phyloP scores from a whole-genome alignment of 2,113 vertebrate species.

The Motacilla tschutschensis region DNA sequence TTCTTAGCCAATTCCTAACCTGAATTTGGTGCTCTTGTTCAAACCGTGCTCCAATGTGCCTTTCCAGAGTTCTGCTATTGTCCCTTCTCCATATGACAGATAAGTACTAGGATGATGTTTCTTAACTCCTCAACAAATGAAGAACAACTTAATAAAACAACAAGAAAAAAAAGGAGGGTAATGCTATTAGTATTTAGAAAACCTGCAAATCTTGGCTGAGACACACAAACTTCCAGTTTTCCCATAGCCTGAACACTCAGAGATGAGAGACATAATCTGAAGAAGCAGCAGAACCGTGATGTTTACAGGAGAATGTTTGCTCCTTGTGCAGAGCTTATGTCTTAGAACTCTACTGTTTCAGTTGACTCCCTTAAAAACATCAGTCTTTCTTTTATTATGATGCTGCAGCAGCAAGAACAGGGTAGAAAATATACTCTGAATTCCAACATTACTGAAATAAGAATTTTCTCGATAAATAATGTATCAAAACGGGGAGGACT shows the following conservation, averaged over 20 bases:
- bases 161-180: neutral
- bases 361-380: neutral
- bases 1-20: neutral
- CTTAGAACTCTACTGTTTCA: neutral
- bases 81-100: neutral
- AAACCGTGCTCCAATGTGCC: neutral
- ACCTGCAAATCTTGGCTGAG: neutral
- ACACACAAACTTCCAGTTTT: neutral
- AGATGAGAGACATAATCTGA: neutral
- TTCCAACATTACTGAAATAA: slow-evolving; percentile 21
- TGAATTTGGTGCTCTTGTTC: neutral
- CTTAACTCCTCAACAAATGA: neutral
- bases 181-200: neutral
- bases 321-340: neutral
- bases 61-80: neutral
- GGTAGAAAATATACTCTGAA: neutral
- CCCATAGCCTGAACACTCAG: neutral
- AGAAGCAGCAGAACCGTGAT: neutral
- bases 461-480: slow-evolving; percentile 50
- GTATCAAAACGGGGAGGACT: neutral
- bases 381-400: neutral
- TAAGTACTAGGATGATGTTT: neutral
- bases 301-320: neutral
- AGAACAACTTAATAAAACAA: neutral
- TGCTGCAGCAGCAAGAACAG: neutral